Evolutionary conservation across 2,888 invertebrate genomes (phyloP).

Genomic region (Spisula solida): DNA sequence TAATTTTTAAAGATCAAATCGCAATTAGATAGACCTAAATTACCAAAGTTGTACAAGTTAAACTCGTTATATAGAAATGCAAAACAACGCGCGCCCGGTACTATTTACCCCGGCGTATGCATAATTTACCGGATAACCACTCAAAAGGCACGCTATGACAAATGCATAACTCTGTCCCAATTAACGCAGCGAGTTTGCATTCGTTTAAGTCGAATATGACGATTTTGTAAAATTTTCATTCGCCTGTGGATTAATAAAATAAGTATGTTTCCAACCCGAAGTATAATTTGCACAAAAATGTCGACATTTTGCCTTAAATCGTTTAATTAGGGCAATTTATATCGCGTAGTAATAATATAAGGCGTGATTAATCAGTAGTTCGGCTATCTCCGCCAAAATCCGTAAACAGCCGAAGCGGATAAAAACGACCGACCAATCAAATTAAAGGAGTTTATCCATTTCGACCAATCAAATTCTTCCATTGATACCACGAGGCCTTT

Average conservation of each 20-base stretch:
- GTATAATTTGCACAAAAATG: neutral
- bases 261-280: neutral
- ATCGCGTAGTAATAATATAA: slow-evolving; percentile 37
- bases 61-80: neutral
- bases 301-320: neutral
- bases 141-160: slow-evolving; percentile 48
- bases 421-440: slow-evolving; percentile 82
- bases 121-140: slow-evolving; percentile 25
- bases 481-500: slow-evolving; percentile 84
- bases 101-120: neutral
- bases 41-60: neutral
- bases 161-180: slow-evolving; percentile 33
- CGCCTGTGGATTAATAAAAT: neutral
- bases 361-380: slow-evolving; percentile 76
- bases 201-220: neutral
- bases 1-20: neutral
- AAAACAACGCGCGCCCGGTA: neutral
- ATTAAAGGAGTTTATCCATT: slow-evolving; percentile 65
- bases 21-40: neutral
- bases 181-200: slow-evolving; percentile 6
- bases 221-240: neutral
- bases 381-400: slow-evolving; percentile 78
- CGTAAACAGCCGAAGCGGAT: slow-evolving; percentile 77
- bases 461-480: slow-evolving; percentile 79
- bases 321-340: slow-evolving; percentile 39